Percentiles rank a stretch among this genome's conserved stretches.
Conservation (phyloP, 2,797 vertebrate species). For the Tangara arthus region DNA sequence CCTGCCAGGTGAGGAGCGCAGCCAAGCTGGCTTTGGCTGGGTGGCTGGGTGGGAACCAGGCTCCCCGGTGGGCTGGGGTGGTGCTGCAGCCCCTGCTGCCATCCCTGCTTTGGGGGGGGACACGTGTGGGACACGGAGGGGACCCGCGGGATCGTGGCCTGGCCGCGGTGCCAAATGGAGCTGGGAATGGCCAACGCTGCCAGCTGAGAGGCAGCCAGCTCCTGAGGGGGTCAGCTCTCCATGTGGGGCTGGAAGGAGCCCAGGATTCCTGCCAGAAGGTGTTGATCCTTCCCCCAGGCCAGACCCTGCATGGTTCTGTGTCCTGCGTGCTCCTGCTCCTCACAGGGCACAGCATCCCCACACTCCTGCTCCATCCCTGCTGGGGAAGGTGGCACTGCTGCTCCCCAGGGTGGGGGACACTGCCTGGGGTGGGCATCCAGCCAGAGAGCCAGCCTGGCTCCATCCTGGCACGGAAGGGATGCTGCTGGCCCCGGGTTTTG, state of each 20-base stretch:
- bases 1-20: slow-evolving; percentile 35
- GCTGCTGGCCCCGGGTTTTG: fast-evolving
- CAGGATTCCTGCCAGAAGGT: not conserved
- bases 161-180: fast-evolving
- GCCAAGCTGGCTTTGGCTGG: not conserved
- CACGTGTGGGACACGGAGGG: not conserved
- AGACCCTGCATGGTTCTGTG: fast-evolving
- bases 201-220: not conserved
- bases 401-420: fast-evolving
- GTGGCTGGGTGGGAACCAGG: not conserved
- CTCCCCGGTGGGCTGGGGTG: fast-evolving
- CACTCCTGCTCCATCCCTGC: fast-evolving
- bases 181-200: fast-evolving
- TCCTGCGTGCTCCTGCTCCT: not conserved
- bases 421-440: fast-evolving
- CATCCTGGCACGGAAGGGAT: fast-evolving
- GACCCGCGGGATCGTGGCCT: fast-evolving
- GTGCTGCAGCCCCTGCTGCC: not conserved
- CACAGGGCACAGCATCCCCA: not conserved
- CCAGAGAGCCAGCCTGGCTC: not conserved
- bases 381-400: not conserved
- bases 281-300: not conserved
- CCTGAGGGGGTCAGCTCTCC: not conserved
- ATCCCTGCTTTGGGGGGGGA: fast-evolving
- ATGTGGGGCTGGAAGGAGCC: not conserved